Evolutionary conservation across 2,888 invertebrate genomes (phyloP), one percentile per base, ranked within the genome.

Genomic region (Acanthococcus lagerstroemiae): DNA sequence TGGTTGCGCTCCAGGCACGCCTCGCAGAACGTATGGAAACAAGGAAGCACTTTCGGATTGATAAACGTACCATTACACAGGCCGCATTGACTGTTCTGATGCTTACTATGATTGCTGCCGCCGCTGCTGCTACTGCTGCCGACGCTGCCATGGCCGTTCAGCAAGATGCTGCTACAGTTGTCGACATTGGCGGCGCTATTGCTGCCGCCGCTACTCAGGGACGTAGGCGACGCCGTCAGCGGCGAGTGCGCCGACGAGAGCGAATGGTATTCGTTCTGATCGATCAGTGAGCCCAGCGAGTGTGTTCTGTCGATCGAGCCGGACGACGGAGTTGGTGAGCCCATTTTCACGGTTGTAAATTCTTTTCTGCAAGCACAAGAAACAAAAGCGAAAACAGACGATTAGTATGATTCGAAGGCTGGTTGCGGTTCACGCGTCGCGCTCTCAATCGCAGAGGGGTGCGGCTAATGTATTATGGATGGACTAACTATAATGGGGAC

Each of bases 291-390:
- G 82, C 90, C 90, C 81, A 90, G 87, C 77, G 90, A 90, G 82
- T 89, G 90, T 80, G 89, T 89, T 84, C 88, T 86, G 77, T 87
- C 87, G 81, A 88, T 83, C 80, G 91, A 92, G 83, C 91, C 92
- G 82, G 91, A 82, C 80, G 91, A 92, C 80, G 90, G 90, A 81
- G 91, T 90, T 75, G 84, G 84, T 80, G 91, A 90, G 84, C 90
- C 91, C 91, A 91, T 90, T 84, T 88, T 89, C 86, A 87, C 81
- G 85, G 84, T 54, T 22, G 63, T 22, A 85, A 86, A 86, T 83
- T 86, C 87, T 87, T 87, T 86, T 86, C 87, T 87, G 83, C 44
- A 83, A 84, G n/a, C 78, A 79, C 79, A 71, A 75, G 74, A 77
- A 74, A 73, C 68, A 71, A 58, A 69, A 65, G 65, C 61, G 19